Evolutionary conservation across 37 sponge, comb jelly and placozoan species (phyloP).

Genomic region (Beroe forskalii): DNA sequence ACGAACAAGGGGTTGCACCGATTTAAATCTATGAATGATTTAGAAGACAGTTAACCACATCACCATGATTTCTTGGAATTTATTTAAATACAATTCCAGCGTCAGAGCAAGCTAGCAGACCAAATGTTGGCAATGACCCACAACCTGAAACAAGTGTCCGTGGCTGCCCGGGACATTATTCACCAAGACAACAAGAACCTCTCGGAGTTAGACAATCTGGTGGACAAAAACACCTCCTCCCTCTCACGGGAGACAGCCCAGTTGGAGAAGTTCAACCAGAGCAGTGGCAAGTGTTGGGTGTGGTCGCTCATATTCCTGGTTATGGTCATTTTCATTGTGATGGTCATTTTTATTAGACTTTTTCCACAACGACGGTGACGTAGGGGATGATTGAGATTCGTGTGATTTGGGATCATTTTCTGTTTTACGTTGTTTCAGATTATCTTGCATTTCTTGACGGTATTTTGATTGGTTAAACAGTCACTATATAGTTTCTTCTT

Average conservation of each 20-base stretch:
- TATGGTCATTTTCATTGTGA: constrained; percentile 56
- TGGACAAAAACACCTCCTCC: constrained; percentile 5
- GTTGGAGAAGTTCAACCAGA: constrained; percentile 56
- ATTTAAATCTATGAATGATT: no score
- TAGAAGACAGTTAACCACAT: no score
- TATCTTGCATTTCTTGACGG: no score
- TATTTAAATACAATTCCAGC: constrained; percentile 45
- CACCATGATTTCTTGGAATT: no score
- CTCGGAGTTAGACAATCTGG: background rate
- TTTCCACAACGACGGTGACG: background rate
- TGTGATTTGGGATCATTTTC: no score
- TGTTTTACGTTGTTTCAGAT: no score
- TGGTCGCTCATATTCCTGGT: constrained; percentile 57
- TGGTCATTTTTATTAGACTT: constrained; percentile 49
- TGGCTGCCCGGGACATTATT: constrained; percentile 50
- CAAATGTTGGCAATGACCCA: constrained; percentile 50
- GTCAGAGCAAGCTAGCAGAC: constrained; percentile 40
- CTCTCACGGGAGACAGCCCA: background rate
- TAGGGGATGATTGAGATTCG: no score
- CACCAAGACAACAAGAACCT: constrained; percentile 52
- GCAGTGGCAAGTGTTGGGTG: constrained; percentile 55
- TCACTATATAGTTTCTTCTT: no score
- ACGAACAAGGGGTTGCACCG: no score
- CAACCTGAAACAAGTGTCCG: constrained; percentile 57
- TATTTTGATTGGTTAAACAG: no score